These are phyloP conservation scores for Orcinus orca DNA, from an alignment of 2,113 vertebrate species.

Conservation along the genomic window DNA sequence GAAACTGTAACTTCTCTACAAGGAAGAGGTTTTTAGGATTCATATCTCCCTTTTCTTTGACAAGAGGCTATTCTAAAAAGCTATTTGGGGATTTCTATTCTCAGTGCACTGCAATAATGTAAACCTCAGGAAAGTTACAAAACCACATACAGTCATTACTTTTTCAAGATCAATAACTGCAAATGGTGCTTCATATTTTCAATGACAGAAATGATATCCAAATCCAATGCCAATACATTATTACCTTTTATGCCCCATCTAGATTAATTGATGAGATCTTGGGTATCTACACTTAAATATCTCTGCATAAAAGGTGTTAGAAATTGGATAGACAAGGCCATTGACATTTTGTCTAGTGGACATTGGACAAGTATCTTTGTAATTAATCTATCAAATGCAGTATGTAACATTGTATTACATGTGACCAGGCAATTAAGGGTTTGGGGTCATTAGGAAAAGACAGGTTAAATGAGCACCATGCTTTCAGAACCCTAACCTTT, in stretches of 20 bases:
- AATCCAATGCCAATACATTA: not conserved
- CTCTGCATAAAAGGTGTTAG: not conserved
- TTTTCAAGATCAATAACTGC: slow-evolving; percentile 55
- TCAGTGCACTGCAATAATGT: slow-evolving; percentile 67
- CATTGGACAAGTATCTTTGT: not conserved
- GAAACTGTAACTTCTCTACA: slow-evolving; percentile 75
- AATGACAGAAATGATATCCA: not conserved
- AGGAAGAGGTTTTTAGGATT: slow-evolving; percentile 74
- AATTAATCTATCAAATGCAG: not conserved
- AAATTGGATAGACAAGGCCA: not conserved
- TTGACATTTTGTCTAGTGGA: not conserved
- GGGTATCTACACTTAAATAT: not conserved
- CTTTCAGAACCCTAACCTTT: not conserved
- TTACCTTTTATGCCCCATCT: not conserved
- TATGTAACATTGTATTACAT: not conserved
- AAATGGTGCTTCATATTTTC: slow-evolving; percentile 36
- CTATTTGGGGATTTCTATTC: slow-evolving; percentile 60
- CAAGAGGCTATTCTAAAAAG: slow-evolving; percentile 50
- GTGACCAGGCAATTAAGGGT: not conserved
- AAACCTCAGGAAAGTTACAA: slow-evolving; percentile 58
- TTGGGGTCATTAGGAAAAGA: not conserved
- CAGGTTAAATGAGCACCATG: not conserved
- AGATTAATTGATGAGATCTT: not conserved
- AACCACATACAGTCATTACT: slow-evolving; percentile 28
- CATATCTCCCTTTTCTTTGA: slow-evolving; percentile 70